Conservation (phyloP, 2,797 vertebrate genomes). For the Tachyglossus aculeatus region DNA sequence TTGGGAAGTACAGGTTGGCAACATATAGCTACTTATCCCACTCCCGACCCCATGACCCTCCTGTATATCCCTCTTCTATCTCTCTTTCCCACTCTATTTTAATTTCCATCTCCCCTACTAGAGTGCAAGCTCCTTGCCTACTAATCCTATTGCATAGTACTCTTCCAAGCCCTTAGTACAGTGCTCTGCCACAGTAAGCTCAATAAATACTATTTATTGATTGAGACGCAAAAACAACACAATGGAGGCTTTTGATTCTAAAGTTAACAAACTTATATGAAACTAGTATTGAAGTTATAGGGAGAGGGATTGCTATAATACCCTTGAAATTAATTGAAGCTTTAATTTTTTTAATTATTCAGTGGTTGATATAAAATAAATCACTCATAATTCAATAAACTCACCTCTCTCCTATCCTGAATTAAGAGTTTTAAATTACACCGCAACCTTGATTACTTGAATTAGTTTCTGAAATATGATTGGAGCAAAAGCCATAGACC, state of each 20-base stretch:
- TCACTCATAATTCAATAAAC: conserved; percentile 64
- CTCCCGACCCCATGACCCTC: too few species aligned
- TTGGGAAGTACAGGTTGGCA: too few species aligned
- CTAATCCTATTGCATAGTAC: too few species aligned
- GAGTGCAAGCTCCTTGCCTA: too few species aligned
- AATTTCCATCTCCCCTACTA: too few species aligned
- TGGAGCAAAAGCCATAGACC: conserved; percentile 48
- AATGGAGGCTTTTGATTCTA: not conserved
- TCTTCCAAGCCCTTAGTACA: too few species aligned
- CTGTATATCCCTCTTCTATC: too few species aligned
- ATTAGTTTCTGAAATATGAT: conserved; percentile 56
- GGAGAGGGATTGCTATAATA: not conserved
- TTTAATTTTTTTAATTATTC: conserved; percentile 33
- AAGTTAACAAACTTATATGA: not conserved
- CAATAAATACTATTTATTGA: too few species aligned
- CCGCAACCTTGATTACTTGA: conserved; percentile 49
- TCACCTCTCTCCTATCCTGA: conserved; percentile 43
- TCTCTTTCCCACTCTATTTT: too few species aligned
- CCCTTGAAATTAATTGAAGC: conserved; percentile 33
- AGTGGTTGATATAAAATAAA: conserved; percentile 40
- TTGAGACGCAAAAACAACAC: too few species aligned
- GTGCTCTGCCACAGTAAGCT: too few species aligned
- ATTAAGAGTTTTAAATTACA: conserved; percentile 53
- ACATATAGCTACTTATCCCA: too few species aligned
- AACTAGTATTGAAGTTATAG: not conserved